Evolutionary conservation across 2,888 invertebrate species (phyloP), one percentile per base, ranked within the genome.

Genomic region (Colostygia pectinataria): DNA sequence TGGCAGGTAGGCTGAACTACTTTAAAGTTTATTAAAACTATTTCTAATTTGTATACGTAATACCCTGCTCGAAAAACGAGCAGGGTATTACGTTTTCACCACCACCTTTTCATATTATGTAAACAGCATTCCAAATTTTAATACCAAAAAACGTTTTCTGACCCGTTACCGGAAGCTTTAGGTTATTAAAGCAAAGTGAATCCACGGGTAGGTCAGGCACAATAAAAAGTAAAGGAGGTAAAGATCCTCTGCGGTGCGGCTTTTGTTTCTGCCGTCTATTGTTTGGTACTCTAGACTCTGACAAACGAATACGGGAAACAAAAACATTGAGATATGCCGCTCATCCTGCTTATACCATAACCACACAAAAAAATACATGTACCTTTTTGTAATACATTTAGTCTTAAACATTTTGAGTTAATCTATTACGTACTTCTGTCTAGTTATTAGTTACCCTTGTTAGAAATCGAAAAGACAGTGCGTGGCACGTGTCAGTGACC

Each of bases 101-200:
- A 6, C 18, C 6, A 32, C 18, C 32, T 18, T 32, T 32, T 32
- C 18, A 14, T 14, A 31, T 31, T 31, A 14, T 14, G n/a, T 9
- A 18, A 15, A 9, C 15, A 8, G 13, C 15, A n/a, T 31, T 31
- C n/a, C 32, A 32, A 32, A 32, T 18, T 32, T 18, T 18, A 32
- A 32, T 14, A 32, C 32, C 15, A 32, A 32, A 18, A 32, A 9
- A 32, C 32, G 6, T 6, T 32, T 15, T 15, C 14, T 9, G n/a
- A 32, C 18, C 32, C 32, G 15, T 18, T 5, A 18, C 18, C 33
- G 9, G 9, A 28, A 12, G 28, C 20, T n/a, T n/a, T 28, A 33
- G 74, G 77, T 80, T 80, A 80, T 80, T 80, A 83, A 80, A 75
- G 71, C 68, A 65, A 68, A 83, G 76, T 77, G 77, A 78, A 79